A percentile compares a stretch with the other conserved stretches of the same genome.
phyloP scores from a whole-genome alignment of 2,888 invertebrate genomes.

The Dermolepida albohirtum region DNA sequence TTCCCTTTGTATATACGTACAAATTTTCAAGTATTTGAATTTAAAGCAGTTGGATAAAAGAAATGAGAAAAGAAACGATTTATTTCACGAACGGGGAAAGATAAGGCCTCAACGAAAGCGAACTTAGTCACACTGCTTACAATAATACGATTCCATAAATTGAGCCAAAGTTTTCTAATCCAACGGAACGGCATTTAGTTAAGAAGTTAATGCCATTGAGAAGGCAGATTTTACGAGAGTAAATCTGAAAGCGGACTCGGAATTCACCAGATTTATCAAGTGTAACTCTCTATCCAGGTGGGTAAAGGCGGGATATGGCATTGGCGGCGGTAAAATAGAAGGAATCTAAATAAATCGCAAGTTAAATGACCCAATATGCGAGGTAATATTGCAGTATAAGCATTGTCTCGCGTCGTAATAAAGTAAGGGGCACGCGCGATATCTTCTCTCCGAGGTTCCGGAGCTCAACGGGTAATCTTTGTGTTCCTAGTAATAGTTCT shows the following conservation, averaged over 20 bases:
- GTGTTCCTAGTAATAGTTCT: conserved; percentile 52
- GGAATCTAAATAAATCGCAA: conserved; percentile 54
- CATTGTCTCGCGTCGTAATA: conserved; percentile 52
- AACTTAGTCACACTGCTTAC: conserved; percentile 26
- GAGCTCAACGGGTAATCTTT: conserved; percentile 48
- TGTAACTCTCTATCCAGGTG: conserved; percentile 35
- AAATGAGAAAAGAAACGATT: conserved; percentile 21
- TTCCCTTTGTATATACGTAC: no score
- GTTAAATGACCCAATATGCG: conserved; percentile 56
- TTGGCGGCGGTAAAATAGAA: conserved; percentile 37
- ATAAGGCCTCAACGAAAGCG: conserved; percentile 22
- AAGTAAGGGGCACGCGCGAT: conserved; percentile 48
- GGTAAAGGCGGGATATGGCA: conserved; percentile 11
- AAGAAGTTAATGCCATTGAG: conserved; percentile 37
- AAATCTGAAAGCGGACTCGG: conserved; percentile 36
- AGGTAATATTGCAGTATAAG: conserved; percentile 54
- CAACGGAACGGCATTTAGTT: conserved; percentile 36
- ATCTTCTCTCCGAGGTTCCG: conserved; percentile 22
- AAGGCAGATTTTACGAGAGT: conserved; percentile 24
- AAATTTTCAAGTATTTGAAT: no score
- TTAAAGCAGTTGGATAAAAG: no score
- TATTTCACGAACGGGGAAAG: conserved; percentile 11
- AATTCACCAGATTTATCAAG: conserved; percentile 41
- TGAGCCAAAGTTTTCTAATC: conserved; percentile 35
- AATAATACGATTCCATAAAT: conserved; percentile 39